Percentiles rank a stretch among this genome's conserved stretches.
Evolutionary conservation across 2,113 vertebrate species (phyloP).

Genomic region (Sialia sialis): DNA sequence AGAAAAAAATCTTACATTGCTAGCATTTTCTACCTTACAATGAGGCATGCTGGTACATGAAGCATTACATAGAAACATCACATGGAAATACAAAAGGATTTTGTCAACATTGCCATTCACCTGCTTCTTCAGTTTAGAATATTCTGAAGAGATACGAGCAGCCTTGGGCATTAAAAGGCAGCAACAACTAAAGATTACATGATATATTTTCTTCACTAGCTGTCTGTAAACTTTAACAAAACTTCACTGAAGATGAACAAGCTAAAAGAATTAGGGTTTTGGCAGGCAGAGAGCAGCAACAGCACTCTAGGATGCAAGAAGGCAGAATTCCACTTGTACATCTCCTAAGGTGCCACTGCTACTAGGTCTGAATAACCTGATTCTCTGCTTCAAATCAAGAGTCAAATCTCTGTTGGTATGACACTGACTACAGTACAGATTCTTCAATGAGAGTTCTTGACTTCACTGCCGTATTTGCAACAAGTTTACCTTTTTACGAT

Average conservation of each 20-base stretch:
- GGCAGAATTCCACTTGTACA: background rate
- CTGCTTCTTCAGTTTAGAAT: background rate
- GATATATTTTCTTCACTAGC: background rate
- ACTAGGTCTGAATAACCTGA: background rate
- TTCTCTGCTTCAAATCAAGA: background rate
- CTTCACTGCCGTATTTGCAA: background rate
- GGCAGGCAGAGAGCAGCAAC: background rate
- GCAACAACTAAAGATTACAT: background rate
- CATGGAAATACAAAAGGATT: background rate
- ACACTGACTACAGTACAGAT: background rate
- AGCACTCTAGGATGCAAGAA: background rate
- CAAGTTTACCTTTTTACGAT: constrained; percentile 76
- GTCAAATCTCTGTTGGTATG: background rate
- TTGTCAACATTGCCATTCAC: background rate
- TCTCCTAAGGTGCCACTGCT: rapidly evolving
- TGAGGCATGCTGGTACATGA: background rate
- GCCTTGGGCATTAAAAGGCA: background rate
- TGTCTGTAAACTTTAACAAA: background rate
- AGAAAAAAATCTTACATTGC: background rate
- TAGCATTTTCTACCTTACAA: background rate
- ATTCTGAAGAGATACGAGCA: background rate
- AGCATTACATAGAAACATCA: background rate
- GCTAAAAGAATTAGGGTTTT: background rate
- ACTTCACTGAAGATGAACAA: background rate
- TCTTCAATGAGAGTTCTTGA: background rate